These are phyloP conservation scores for Nicator chloris DNA, from an alignment of 2,113 vertebrate species.

Conservation along the genomic window DNA sequence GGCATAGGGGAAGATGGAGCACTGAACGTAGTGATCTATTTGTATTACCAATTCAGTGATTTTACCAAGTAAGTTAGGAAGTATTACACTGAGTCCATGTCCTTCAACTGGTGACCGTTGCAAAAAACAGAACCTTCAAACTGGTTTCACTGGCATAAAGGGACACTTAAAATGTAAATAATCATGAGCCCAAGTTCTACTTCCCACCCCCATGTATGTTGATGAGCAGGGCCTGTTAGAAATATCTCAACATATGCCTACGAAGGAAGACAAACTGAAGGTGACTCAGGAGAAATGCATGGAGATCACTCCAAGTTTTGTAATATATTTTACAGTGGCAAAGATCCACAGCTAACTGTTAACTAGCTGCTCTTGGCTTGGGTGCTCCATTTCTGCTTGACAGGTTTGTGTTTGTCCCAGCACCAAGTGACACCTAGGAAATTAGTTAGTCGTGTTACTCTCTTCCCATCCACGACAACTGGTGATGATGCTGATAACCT, in stretches of 20 bases:
- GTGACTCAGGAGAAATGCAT: not conserved
- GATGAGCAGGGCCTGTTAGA: not conserved
- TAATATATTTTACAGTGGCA: not conserved
- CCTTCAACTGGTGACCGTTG: not conserved
- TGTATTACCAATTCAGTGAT: not conserved
- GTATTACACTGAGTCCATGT: not conserved
- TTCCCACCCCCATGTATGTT: fast-evolving
- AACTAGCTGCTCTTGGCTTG: not conserved
- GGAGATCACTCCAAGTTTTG: not conserved
- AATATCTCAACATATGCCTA: not conserved
- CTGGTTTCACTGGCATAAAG: not conserved
- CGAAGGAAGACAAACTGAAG: not conserved
- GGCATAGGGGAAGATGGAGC: not conserved
- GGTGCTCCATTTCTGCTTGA: no score
- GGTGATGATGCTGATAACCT: not conserved
- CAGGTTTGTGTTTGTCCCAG: not conserved
- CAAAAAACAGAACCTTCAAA: not conserved
- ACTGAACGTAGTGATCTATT: not conserved
- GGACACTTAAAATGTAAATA: not conserved
- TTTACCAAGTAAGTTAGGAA: not conserved
- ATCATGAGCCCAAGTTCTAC: not conserved
- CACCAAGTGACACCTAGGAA: not conserved
- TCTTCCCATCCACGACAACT: not conserved
- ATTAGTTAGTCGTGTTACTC: not conserved
- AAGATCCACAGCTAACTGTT: not conserved